phyloP scores from a whole-genome alignment of 2,888 invertebrate species.

The Tachystola acroxantha region DNA sequence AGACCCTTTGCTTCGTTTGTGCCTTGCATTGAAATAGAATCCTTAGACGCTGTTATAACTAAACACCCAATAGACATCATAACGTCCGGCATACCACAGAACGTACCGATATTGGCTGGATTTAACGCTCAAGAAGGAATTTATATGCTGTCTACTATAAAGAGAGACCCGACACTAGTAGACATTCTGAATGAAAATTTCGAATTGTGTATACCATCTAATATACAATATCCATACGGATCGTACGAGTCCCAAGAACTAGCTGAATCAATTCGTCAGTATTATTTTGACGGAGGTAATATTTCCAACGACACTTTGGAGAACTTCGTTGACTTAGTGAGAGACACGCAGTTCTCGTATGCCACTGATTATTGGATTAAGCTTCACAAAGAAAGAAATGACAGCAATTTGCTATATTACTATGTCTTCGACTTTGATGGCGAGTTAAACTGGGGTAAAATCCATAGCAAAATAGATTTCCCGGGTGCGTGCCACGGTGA shows the following conservation, averaged over 20 bases:
- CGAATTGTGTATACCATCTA: constrained; percentile 27
- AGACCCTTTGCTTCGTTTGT: constrained; percentile 31
- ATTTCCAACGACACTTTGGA: constrained; percentile 16
- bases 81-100: constrained; percentile 33
- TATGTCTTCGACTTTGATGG: constrained; percentile 21
- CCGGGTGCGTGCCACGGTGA: constrained; percentile 20
- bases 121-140: constrained; percentile 48
- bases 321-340: constrained; percentile 17
- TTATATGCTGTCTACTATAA: constrained; percentile 16
- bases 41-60: constrained; percentile 34
- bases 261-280: constrained; percentile 21
- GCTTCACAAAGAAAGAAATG: constrained; percentile 12
- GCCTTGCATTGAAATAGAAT: constrained; percentile 45
- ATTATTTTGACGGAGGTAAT: constrained; percentile 24
- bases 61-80: constrained; percentile 38
- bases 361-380: constrained; percentile 18
- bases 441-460: constrained; percentile 17
- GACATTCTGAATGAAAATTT: constrained; percentile 22
- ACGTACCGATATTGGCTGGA: constrained; percentile 47
- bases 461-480: constrained; percentile 11
- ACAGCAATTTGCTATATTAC: constrained; percentile 16
- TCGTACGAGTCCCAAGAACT: constrained; percentile 19
- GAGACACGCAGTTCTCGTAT: constrained; percentile 19
- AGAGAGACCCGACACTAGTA: constrained; percentile 10
- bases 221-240: constrained; percentile 26